phyloP scores from a whole-genome alignment of 2,797 vertebrate genomes.

The Odontamblyopus lacepedii region DNA sequence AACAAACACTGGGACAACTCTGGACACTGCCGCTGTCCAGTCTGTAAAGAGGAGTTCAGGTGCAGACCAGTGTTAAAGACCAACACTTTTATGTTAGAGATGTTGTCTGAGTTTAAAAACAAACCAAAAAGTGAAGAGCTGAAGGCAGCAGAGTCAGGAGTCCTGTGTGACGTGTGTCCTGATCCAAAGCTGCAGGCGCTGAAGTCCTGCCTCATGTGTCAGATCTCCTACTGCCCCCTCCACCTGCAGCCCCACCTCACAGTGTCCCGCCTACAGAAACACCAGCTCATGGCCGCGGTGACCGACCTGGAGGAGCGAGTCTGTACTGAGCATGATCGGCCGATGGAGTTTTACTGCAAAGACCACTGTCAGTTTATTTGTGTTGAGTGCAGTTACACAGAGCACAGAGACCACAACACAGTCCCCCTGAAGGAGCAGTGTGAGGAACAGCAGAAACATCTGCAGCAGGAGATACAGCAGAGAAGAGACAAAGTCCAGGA shows the following conservation, averaged over 20 bases:
- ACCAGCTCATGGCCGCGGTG: neutral
- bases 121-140: neutral
- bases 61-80: neutral
- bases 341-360: neutral
- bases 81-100: neutral
- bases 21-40: neutral
- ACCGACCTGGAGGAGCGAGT: neutral
- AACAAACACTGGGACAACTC: neutral
- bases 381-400: neutral
- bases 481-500: neutral
- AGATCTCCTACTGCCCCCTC: neutral
- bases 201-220: conserved; percentile 10
- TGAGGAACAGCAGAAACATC: neutral
- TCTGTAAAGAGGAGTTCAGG: conserved; percentile 10
- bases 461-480: neutral
- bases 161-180: conserved; percentile 1
- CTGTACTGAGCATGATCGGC: neutral
- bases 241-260: conserved; percentile 8
- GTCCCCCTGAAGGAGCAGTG: neutral
- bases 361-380: neutral
- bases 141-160: neutral
- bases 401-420: neutral
- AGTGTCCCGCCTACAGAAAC: neutral
- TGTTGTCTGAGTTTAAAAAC: neutral
- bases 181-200: conserved; percentile 6